Conservation (phyloP, 2,888 invertebrate species). For the Nephrocerus scutellatus region DNA sequence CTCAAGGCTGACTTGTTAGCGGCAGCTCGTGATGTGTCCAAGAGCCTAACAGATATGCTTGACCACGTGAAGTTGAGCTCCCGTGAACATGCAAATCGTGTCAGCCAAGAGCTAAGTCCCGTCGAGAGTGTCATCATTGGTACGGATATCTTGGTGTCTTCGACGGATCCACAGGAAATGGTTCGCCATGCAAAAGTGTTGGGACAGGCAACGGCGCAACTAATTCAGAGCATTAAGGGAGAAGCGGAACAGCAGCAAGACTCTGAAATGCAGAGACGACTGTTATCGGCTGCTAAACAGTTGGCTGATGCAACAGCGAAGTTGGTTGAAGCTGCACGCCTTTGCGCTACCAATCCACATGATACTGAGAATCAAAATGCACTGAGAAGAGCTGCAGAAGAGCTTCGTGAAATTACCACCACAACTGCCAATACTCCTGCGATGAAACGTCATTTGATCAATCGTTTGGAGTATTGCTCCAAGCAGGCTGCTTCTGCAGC, state of each 20-base stretch:
- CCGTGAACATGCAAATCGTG: conserved; percentile 57
- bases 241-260: conserved; percentile 86
- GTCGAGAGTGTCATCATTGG: conserved; percentile 87
- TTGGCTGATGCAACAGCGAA: conserved; percentile 93
- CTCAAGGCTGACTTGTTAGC: conserved; percentile 66
- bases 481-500: conserved; percentile 81
- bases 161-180: conserved; percentile 89
- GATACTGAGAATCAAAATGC: conserved; percentile 78
- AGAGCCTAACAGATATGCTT: conserved; percentile 80
- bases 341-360: conserved; percentile 80
- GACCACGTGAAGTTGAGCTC: conserved; percentile 77
- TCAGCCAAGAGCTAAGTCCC: conserved; percentile 66
- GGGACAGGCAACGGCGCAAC: conserved; percentile 88
- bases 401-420: conserved; percentile 81
- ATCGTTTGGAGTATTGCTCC: conserved; percentile 64
- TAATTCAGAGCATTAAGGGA: conserved; percentile 91
- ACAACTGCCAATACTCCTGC: conserved; percentile 75
- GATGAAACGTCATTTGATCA: conserved; percentile 64
- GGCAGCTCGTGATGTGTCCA: conserved; percentile 83
- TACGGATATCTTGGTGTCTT: conserved; percentile 79
- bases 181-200: conserved; percentile 83
- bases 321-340: conserved; percentile 93
- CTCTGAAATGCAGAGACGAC: conserved; percentile 78
- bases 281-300: conserved; percentile 90
- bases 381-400: conserved; percentile 83